Evolutionary conservation across 2,888 invertebrate genomes (phyloP).

Genomic region (Nephrotoma flavescens): DNA sequence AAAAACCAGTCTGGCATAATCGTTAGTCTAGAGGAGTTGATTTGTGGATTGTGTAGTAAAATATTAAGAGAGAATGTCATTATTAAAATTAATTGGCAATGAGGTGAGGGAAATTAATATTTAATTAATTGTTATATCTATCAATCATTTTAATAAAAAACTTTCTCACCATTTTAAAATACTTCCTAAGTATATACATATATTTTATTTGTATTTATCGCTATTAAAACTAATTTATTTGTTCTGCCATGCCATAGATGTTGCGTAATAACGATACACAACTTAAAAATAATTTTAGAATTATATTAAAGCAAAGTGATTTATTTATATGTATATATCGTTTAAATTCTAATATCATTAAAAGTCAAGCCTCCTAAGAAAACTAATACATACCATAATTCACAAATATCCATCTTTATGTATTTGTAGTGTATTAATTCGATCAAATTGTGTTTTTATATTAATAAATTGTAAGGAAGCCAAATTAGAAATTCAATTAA

Average conservation of each 20-base stretch:
- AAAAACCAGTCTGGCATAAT: background rate
- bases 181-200: too few species aligned
- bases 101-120: conserved; percentile 21
- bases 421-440: background rate
- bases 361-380: background rate
- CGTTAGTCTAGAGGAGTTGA: conserved; percentile 1
- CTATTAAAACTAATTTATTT: background rate
- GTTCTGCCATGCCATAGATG: background rate
- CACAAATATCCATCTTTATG: background rate
- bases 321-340: background rate
- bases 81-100: conserved; percentile 24
- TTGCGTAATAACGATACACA: background rate
- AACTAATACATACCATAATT: background rate
- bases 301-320: background rate
- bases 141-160: background rate
- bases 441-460: background rate
- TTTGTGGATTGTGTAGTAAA: background rate
- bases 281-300: background rate
- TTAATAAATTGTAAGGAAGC: background rate
- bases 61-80: conserved; percentile 19
- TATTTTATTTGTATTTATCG: too few species aligned
- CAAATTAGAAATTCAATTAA: background rate
- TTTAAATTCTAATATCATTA: too few species aligned
- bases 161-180: background rate
- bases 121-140: background rate